Percentiles rank a stretch among this genome's conserved stretches.
phyloP scores from a whole-genome alignment of 1,140 invertebrate species.

The Diorhabda carinulata region DNA sequence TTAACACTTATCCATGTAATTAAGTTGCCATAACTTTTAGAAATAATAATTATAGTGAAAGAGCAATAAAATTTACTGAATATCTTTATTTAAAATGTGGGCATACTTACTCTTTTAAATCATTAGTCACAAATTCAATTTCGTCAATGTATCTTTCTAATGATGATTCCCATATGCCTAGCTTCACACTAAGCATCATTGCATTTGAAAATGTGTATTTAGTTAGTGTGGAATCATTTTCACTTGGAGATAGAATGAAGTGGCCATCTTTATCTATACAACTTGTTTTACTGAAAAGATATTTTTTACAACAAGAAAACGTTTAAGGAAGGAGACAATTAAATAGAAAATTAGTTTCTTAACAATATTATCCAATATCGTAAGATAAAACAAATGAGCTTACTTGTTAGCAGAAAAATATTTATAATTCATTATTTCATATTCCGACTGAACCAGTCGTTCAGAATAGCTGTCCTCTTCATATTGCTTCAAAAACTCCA shows the following conservation, averaged over 20 bases:
- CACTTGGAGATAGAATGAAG: slow-evolving; percentile 44
- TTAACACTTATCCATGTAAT: no score
- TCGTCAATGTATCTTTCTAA: slow-evolving; percentile 78
- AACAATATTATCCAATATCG: no score
- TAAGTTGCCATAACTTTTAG: no score
- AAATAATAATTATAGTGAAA: no score
- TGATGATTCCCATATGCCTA: slow-evolving; percentile 87
- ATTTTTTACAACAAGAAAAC: background rate
- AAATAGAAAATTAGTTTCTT: no score
- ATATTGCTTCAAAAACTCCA: slow-evolving; percentile 65
- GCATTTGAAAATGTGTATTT: slow-evolving; percentile 86
- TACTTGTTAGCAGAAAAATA: slow-evolving; percentile 32
- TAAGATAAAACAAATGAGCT: background rate
- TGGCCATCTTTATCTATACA: slow-evolving; percentile 38
- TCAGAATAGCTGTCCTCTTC: slow-evolving; percentile 67
- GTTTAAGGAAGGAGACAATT: background rate
- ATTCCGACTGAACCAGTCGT: slow-evolving; percentile 68
- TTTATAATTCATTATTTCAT: slow-evolving; percentile 76
- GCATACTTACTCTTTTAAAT: slow-evolving; percentile 58
- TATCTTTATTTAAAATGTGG: no score
- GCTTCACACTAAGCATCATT: slow-evolving; percentile 85
- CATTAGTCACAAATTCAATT: slow-evolving; percentile 76
- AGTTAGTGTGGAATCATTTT: slow-evolving; percentile 53
- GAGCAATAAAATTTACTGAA: no score
- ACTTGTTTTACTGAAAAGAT: slow-evolving; percentile 48